Evolutionary conservation across 2,888 invertebrate species (phyloP).

Genomic region (Yponomeuta evonymella): DNA sequence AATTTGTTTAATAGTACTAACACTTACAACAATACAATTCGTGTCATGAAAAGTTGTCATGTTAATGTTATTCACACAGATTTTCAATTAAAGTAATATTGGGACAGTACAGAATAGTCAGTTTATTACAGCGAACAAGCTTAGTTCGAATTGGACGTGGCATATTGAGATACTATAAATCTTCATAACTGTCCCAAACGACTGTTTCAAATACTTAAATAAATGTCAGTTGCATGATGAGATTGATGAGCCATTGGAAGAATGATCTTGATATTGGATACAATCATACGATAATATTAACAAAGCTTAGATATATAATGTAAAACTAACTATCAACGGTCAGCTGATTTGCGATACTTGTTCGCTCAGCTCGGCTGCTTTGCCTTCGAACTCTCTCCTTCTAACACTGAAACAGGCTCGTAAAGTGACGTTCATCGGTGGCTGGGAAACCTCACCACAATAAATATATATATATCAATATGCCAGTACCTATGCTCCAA

Average conservation of each 20-base stretch:
- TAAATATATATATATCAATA: neutral
- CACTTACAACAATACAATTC: conserved; percentile 40
- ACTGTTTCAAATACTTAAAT: neutral
- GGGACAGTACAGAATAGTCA: conserved; percentile 1
- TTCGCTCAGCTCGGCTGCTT: neutral
- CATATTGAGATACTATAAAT: neutral
- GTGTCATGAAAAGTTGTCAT: conserved; percentile 26
- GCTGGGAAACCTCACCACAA: neutral
- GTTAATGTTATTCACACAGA: conserved; percentile 24
- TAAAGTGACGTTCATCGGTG: conserved; percentile 9
- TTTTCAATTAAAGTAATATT: neutral
- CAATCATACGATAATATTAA: neutral
- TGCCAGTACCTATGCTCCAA: neutral
- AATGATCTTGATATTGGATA: neutral
- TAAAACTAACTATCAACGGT: neutral
- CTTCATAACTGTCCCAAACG: neutral
- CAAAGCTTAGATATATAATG: neutral
- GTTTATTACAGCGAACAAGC: too few species aligned
- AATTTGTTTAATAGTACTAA: conserved; percentile 51
- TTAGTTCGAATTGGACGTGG: neutral
- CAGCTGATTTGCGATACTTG: neutral
- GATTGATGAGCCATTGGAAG: neutral
- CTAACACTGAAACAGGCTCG: conserved; percentile 63
- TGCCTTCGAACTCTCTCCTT: neutral
- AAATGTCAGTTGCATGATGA: neutral